Conservation (phyloP, 1,140 invertebrate species). For the Drosophila burlai region DNA sequence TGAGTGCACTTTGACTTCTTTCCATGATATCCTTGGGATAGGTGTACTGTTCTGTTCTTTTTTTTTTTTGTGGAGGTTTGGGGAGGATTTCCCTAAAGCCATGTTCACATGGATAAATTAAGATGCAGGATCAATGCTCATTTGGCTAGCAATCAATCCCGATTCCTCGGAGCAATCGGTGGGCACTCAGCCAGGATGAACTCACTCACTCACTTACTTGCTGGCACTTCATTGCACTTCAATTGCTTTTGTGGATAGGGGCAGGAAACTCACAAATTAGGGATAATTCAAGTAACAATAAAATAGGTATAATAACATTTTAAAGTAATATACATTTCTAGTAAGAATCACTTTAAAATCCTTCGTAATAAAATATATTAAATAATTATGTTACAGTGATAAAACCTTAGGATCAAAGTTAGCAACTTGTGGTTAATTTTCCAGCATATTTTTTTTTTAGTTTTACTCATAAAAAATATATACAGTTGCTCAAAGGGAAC, state of each 20-base stretch:
- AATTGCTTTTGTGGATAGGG: conserved; percentile 11
- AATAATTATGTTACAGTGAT: background rate
- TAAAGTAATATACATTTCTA: background rate
- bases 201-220: conserved; percentile 1
- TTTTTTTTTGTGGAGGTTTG: background rate
- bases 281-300: background rate
- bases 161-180: conserved; percentile 8
- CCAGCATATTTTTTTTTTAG: background rate
- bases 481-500: too few species aligned
- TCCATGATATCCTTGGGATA: conserved; percentile 14
- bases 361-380: background rate
- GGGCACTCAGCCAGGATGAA: conserved; percentile 20
- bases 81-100: background rate
- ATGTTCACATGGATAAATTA: conserved; percentile 32
- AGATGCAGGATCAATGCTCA: conserved; percentile 33
- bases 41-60: background rate
- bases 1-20: conserved; percentile 68
- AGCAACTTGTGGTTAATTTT: too few species aligned
- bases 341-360: background rate
- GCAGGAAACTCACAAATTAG: background rate
- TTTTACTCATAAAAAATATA: background rate
- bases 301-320: background rate
- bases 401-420: background rate
- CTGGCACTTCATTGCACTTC: conserved; percentile 35
- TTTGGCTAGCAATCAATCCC: conserved; percentile 38